phyloP scores from a whole-genome alignment of 2,113 vertebrate species.

The cattle (Bos taurus) region DNA sequence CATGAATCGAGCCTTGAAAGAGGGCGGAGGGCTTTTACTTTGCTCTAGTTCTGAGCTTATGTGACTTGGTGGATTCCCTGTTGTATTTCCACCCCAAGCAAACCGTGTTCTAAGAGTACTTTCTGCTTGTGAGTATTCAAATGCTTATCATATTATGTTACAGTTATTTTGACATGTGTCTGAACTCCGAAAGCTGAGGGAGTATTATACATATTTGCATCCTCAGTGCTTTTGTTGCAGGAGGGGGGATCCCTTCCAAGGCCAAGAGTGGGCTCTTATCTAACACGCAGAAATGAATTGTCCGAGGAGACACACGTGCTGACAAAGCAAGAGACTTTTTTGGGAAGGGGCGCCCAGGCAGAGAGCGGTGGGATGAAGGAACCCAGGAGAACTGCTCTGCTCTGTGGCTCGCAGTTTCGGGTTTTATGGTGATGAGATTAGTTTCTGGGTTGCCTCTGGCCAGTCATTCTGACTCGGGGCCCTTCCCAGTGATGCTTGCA shows the following conservation, averaged over 20 bases:
- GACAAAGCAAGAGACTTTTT: neutral
- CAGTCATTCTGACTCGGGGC: neutral
- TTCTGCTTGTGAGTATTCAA: neutral
- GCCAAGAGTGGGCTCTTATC: neutral
- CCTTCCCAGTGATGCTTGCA: neutral
- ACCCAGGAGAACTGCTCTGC: neutral
- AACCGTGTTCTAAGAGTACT: neutral
- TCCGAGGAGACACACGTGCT: neutral
- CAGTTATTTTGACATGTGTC: neutral
- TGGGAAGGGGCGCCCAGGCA: neutral
- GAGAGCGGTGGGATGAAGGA: neutral
- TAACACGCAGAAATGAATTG: neutral
- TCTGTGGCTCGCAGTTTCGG: rapidly evolving
- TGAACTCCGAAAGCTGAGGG: neutral
- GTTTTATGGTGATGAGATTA: neutral
- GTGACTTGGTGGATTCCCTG: neutral
- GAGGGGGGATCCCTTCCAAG: neutral
- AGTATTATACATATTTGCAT: neutral
- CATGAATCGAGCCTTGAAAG: neutral
- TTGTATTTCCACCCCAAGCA: neutral
- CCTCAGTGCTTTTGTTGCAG: neutral
- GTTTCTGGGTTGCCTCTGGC: neutral
- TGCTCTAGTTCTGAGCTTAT: neutral
- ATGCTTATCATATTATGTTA: neutral
- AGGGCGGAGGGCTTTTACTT: neutral